These are phyloP conservation scores for Chloroceryle aenea DNA, from an alignment of 2,113 vertebrate genomes.

Conservation along the genomic window DNA sequence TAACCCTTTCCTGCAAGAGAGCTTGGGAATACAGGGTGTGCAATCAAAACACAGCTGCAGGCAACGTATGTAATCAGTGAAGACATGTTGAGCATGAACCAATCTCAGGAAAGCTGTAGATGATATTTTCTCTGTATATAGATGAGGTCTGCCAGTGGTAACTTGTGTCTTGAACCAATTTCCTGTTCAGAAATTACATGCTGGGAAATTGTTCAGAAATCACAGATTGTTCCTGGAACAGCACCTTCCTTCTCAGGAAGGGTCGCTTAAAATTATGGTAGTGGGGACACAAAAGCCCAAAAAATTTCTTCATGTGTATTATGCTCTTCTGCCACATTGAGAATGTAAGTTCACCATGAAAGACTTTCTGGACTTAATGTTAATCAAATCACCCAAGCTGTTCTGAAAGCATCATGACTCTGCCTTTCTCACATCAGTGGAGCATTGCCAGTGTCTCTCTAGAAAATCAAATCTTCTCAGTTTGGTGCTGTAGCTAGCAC, in stretches of 20 bases:
- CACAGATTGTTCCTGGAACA: not conserved
- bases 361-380: not conserved
- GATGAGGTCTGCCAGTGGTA: conserved; percentile 40
- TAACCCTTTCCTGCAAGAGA: conserved; percentile 4
- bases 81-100: conserved; percentile 13
- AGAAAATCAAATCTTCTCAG: not conserved
- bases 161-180: conserved; percentile 43
- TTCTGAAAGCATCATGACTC: not conserved
- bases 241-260: not conserved
- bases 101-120: conserved; percentile 33
- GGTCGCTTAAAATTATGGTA: not conserved
- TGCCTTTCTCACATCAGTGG: not conserved
- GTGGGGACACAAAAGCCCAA: rapidly evolving
- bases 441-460: not conserved
- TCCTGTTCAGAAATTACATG: conserved; percentile 33
- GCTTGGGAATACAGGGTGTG: conserved; percentile 9
- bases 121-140: conserved; percentile 23
- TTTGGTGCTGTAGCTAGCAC: not conserved
- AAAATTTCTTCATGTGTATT: not conserved
- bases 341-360: not conserved
- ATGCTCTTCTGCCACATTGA: not conserved
- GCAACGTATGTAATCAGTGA: conserved; percentile 12
- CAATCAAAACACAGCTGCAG: conserved; percentile 21
- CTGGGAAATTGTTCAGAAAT: conserved; percentile 7
- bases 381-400: not conserved